Evolutionary conservation across 2,113 vertebrate genomes (phyloP).

Genomic region (Elanoides forficatus): DNA sequence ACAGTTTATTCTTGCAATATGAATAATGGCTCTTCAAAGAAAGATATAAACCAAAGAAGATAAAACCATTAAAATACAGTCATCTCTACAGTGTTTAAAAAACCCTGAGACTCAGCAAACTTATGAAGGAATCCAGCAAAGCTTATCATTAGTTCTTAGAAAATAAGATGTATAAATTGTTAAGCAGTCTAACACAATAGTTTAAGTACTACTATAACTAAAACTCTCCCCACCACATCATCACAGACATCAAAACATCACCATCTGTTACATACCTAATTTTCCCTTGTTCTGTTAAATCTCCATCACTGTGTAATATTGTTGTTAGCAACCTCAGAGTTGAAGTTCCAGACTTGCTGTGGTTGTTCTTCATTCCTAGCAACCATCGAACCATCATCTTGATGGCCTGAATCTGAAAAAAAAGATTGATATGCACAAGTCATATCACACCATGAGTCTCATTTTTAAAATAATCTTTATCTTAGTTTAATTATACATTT

Average conservation of each 20-base stretch:
- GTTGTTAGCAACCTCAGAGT: conserved; percentile 94
- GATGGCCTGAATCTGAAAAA: conserved; percentile 90
- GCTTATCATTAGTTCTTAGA: not conserved
- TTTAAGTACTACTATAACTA: not conserved
- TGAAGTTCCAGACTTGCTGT: conserved; percentile 97
- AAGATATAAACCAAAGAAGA: not conserved
- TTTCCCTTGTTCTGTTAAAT: conserved; percentile 95
- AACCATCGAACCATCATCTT: conserved; percentile 99
- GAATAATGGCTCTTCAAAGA: not conserved
- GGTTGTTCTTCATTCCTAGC: conserved; percentile 97
- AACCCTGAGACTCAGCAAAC: not conserved
- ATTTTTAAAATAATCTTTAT: not conserved
- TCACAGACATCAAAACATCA: not conserved
- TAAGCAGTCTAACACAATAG: not conserved
- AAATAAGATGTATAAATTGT: not conserved
- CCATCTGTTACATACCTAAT: conserved; percentile 84
- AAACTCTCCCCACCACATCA: not conserved
- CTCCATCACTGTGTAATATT: conserved; percentile 95
- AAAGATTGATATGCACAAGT: not conserved
- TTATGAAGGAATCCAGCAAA: not conserved
- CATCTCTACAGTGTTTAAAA: not conserved
- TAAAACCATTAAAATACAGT: not conserved
- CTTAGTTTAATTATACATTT: not conserved
- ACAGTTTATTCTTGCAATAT: not conserved
- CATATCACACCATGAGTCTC: not conserved